phyloP scores from a whole-genome alignment of 2,888 invertebrate species.

The Acrocyrtus sp. region DNA sequence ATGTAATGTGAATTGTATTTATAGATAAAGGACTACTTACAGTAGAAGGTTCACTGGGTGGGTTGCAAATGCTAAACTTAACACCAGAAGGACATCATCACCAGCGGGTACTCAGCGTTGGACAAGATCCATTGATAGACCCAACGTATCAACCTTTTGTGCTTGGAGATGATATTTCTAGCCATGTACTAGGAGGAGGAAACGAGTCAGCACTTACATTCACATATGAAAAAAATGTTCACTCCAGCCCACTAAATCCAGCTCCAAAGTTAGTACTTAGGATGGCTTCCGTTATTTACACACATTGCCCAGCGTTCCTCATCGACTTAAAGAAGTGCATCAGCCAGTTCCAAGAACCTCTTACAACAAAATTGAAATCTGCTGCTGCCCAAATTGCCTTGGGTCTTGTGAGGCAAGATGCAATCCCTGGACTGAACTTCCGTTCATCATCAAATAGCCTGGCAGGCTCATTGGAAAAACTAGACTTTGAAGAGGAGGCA shows the following conservation, averaged over 20 bases:
- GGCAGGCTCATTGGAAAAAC: constrained; percentile 56
- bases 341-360: constrained; percentile 60
- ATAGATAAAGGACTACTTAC: constrained; percentile 70
- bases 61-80: constrained; percentile 86
- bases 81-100: constrained; percentile 85
- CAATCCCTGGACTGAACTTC: constrained; percentile 66
- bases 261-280: constrained; percentile 66
- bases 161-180: constrained; percentile 19
- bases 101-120: constrained; percentile 83
- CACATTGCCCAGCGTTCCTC: constrained; percentile 88
- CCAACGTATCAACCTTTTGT: constrained; percentile 56
- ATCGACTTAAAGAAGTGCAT: constrained; percentile 88
- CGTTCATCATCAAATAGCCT: constrained; percentile 58
- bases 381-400: constrained; percentile 95
- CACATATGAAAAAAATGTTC: constrained; percentile 42
- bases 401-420: constrained; percentile 74
- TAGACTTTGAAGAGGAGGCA: constrained; percentile 51
- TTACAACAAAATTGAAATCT: constrained; percentile 82
- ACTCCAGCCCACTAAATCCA: constrained; percentile 1
- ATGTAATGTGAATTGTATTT: too few relatives aligned
- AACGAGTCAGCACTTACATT: constrained; percentile 58
- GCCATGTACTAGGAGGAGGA: constrained; percentile 2
- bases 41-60: constrained; percentile 89
- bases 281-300: constrained; percentile 93
- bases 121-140: constrained; percentile 76